Base-by-base conservation (phyloP, 2,888 invertebrate genomes). In the Apocheima hispidaria region DNA sequence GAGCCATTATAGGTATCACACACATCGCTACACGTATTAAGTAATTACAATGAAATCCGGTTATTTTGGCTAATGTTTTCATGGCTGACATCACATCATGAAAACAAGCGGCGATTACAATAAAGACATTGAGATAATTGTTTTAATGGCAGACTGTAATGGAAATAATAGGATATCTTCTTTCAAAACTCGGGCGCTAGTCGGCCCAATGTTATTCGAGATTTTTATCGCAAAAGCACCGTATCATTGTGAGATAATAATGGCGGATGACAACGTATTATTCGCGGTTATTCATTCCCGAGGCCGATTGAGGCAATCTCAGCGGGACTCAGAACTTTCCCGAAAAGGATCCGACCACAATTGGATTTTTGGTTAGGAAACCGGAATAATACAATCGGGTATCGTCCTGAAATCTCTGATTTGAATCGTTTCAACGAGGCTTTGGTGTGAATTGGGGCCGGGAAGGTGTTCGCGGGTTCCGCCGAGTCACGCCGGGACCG, bases 181-280 rank as follows among this genome's bases (percentile, higher is more conserved):
- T 86, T 85, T 88, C 84, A 83, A 84, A 87, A 84, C 84, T 82
- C 72, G 67, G 63, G 70, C 70, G 78, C 78, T 82, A 82, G 84
- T 83, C 81, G 77, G 71, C 66, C 82, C 79, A 86, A 90, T 86
- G 81, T 85, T 86, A 88, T 87, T 79, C 78, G 83, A 87, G 89
- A 91, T 91, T 89, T 87, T 88, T 88, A 92, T 92, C 91, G 63
- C 70, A 89, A 91, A 92, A 92, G 75, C 83, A 89, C 88, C 84
- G 87, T 90, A 92, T 92, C 92, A 92, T 90, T 90, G 90, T 80
- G 84, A 90, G 89, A 90, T 92, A 90, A 92, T 92, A 92, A 91
- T 88, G 87, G 83, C 83, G 87, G 84, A 92, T 92, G 92, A 92
- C 92, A 92, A 85, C 79, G 92, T 90, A 92, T 91, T 92, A 92